Percentiles rank a stretch among this genome's conserved stretches.
phyloP scores from a whole-genome alignment of 1,140 invertebrate species.

The Drosophila ananassae region DNA sequence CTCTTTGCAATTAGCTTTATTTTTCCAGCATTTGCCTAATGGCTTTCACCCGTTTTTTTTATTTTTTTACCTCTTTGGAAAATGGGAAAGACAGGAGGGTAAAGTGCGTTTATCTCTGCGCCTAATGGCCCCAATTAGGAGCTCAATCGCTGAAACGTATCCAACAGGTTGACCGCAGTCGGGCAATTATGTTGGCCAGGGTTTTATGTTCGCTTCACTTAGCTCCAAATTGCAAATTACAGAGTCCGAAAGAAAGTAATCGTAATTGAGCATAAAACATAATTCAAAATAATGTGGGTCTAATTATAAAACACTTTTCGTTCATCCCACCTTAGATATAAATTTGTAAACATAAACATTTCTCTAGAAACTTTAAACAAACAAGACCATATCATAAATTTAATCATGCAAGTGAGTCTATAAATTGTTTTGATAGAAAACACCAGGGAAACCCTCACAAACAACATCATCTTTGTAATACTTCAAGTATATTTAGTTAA shows the following conservation, averaged over 20 bases:
- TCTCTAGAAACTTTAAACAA: neutral
- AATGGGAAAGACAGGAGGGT: neutral
- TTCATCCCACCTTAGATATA: neutral
- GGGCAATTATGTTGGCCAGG: conserved; percentile 39
- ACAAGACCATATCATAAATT: neutral
- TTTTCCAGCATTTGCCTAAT: conserved; percentile 38
- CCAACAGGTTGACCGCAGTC: conserved; percentile 21
- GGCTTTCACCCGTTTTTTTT: conserved; percentile 9
- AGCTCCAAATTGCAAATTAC: conserved; percentile 5
- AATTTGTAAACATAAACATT: conserved; percentile 1
- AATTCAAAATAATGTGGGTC: neutral
- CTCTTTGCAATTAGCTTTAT: conserved; percentile 52
- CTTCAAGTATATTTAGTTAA: neutral
- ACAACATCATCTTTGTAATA: neutral
- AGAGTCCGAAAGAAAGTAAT: neutral
- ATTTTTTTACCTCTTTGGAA: neutral
- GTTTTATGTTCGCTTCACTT: conserved; percentile 16
- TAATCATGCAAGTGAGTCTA: neutral
- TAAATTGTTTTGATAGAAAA: neutral
- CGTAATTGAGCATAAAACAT: neutral
- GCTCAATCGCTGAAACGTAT: conserved; percentile 18
- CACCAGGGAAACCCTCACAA: neutral
- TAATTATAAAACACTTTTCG: neutral
- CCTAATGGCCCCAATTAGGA: conserved; percentile 61
- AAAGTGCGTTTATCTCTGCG: conserved; percentile 24